Base-by-base conservation (phyloP, 2,113 vertebrate genomes). In the Lampris megalopsis region DNA sequence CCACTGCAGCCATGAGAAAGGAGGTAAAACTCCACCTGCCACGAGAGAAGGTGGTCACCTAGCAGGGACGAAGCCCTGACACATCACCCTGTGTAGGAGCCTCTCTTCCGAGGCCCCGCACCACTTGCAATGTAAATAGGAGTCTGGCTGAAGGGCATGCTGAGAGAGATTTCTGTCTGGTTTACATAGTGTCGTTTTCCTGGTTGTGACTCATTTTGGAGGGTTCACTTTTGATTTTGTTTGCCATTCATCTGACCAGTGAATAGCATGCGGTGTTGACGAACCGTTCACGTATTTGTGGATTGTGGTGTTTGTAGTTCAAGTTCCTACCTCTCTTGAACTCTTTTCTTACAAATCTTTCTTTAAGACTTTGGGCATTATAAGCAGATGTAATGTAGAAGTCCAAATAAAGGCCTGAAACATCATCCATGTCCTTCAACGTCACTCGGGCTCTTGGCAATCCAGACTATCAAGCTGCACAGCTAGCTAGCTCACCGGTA, bases 21-120 rank as follows among this genome's bases (percentile, higher is more conserved):
- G 88, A 91, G 56, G 94, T 94, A 73, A 91, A 77, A 79, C 92
- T 94, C 67, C 93, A 88, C 59, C 82, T 94, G 73, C 94, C 94
- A 4, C 89, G 92, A 45, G 89, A 93, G 47, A 89, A 89, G 50
- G 75, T 66, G 48, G 79, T 83, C 85, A 80, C 87, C 81, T 93
- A 91, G 74, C 49, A 75, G 38, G 45, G 59, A 42, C 61, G 56
- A 3, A 56, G 2, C 13, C 53, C 3, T 6, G 10, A n/a, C 9
- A 3, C 13, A 10, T 57, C 10, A 7, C 35, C 1, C 50, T 4
- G 24, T 42, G 41, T 40, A 56, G 41, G 56, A 64, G 56, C 41
- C 24, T 63, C 73, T 70, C 63, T 59, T 67, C 60, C 64, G 52
- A 71, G 68, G 65, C n/a, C n/a, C 48, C 42, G 4, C 72, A 79